Conservation (phyloP, 2,113 vertebrate genomes). For the Romanogobio albipinnatus region DNA sequence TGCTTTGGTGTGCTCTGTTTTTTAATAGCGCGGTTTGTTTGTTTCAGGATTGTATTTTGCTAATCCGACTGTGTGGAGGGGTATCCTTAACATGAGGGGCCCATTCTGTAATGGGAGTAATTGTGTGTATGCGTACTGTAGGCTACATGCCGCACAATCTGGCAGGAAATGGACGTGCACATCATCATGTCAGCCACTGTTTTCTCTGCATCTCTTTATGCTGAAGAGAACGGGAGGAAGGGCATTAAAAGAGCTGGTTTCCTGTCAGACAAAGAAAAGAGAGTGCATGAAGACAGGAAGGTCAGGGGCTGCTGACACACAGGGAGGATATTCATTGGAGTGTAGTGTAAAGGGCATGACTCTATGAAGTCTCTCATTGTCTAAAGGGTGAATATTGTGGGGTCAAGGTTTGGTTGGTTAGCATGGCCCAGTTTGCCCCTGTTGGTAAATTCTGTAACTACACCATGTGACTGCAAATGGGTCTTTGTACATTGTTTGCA, state of each 20-base stretch:
- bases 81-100: background rate
- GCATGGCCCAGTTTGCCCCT: background rate
- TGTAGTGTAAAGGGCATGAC: constrained; percentile 5
- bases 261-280: constrained; percentile 1
- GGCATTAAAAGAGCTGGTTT: constrained; percentile 18
- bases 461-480: background rate
- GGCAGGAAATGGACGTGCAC: constrained; percentile 6
- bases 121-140: background rate
- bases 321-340: background rate
- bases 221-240: background rate
- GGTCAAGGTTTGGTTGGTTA: background rate
- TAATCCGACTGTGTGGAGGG: background rate
- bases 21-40: background rate
- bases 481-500: background rate
- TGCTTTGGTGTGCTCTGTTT: background rate
- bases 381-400: background rate
- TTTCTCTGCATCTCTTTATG: background rate
- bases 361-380: background rate
- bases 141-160: background rate
- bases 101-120: background rate
- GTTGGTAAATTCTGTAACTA: background rate
- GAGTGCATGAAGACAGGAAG: constrained; percentile 8
- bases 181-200: background rate
- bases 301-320: constrained; percentile 6
- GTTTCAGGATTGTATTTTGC: background rate